These are phyloP conservation scores for Cossypha caffra DNA, from an alignment of 2,797 vertebrate genomes.

Conservation along the genomic window DNA sequence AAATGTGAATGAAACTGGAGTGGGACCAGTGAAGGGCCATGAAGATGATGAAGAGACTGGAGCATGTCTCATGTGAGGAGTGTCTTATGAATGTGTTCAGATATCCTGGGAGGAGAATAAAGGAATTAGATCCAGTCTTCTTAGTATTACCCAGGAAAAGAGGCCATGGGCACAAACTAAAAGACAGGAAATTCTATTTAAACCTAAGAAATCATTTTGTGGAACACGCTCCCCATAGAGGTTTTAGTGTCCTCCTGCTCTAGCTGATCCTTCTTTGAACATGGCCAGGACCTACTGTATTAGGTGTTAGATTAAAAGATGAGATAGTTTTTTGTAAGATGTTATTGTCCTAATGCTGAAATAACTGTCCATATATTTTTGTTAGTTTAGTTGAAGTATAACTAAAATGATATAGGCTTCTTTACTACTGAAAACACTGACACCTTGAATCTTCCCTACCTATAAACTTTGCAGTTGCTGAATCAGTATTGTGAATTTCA, in stretches of 20 bases:
- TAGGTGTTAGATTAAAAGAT: background rate
- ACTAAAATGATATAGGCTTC: background rate
- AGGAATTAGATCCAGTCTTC: background rate
- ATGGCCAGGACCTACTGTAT: background rate
- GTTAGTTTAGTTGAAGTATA: background rate
- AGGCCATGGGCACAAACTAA: background rate
- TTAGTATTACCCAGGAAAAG: background rate
- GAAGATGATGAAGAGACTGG: background rate
- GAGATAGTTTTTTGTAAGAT: accelerated
- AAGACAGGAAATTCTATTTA: background rate
- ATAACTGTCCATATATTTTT: background rate
- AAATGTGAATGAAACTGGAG: background rate
- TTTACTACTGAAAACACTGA: background rate
- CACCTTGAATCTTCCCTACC: background rate
- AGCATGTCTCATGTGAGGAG: background rate
- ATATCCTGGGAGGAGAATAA: background rate
- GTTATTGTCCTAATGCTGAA: background rate
- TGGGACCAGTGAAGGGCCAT: background rate
- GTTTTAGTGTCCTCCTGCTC: background rate
- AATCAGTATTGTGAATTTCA: background rate
- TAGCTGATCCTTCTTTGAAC: background rate
- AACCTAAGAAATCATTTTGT: background rate
- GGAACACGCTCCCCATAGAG: background rate
- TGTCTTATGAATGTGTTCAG: background rate
- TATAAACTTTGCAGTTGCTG: background rate